These are phyloP conservation scores for Seriola quinqueradiata DNA, from an alignment of 2,113 vertebrate species.

Conservation along the genomic window DNA sequence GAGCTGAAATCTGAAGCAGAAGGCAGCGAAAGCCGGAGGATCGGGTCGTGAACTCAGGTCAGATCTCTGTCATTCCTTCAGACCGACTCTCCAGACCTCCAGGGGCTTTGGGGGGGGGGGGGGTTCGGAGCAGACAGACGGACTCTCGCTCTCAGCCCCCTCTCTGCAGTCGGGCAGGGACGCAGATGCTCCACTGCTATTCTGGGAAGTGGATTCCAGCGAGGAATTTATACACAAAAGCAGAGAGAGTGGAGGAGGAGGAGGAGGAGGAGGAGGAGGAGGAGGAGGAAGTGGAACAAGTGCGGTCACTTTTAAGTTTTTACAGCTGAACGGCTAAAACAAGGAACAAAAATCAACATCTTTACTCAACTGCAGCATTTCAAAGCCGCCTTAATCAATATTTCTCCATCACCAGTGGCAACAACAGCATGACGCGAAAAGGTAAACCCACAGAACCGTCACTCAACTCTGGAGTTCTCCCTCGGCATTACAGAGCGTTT, in stretches of 20 bases:
- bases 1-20: constrained; percentile 19
- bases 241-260: constrained; percentile 17
- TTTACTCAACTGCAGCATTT: not conserved
- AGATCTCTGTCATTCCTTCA: constrained; percentile 54
- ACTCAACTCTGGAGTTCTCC: no score
- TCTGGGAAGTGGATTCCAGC: constrained; percentile 61
- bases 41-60: constrained; percentile 50
- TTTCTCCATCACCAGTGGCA: not conserved
- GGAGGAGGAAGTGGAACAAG: constrained; percentile 19
- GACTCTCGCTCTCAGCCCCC: constrained; percentile 52
- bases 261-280: constrained; percentile 13
- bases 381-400: not conserved
- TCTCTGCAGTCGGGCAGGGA: constrained; percentile 41
- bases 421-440: no score
- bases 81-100: constrained; percentile 25
- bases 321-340: not conserved
- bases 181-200: constrained; percentile 70
- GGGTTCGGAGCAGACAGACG: constrained; percentile 29
- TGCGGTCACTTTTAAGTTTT: not conserved
- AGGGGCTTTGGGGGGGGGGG: not conserved
- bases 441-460: no score
- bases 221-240: constrained; percentile 47
- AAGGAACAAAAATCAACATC: not conserved
- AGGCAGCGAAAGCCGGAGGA: constrained; percentile 49
- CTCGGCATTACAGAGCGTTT: no score